These are phyloP conservation scores for Hanleya hanleyi DNA, from an alignment of 2,888 invertebrate species.

Conservation along the genomic window DNA sequence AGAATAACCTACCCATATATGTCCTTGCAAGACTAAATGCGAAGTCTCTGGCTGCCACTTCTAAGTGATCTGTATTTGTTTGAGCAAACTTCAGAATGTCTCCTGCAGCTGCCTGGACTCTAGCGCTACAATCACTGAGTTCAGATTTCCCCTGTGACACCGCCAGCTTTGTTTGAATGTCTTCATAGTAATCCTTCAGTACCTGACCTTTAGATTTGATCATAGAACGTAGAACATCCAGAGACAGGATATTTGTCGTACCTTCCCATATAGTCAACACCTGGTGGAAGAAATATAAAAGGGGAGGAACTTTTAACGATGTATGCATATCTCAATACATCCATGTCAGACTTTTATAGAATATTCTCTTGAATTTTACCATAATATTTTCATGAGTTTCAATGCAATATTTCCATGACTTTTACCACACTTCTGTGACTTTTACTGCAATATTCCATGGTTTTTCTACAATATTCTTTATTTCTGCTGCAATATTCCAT, in stretches of 20 bases:
- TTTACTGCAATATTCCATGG: too few species aligned
- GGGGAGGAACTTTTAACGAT: background rate
- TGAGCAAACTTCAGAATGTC: conserved; percentile 43
- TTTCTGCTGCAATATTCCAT: too few species aligned
- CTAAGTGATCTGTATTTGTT: conserved; percentile 55
- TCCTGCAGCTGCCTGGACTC: conserved; percentile 46
- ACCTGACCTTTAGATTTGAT: conserved; percentile 74
- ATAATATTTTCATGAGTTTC: background rate
- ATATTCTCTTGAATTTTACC: too few species aligned
- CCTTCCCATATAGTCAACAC: conserved; percentile 79
- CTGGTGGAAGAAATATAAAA: conserved; percentile 51
- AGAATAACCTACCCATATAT: conserved; percentile 71
- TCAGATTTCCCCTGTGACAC: conserved; percentile 23
- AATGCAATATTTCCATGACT: background rate
- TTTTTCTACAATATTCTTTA: too few species aligned
- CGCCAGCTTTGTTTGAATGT: conserved; percentile 56
- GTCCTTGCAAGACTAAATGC: conserved; percentile 74
- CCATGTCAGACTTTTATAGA: too few species aligned
- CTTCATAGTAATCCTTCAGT: conserved; percentile 66
- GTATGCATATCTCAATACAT: too few species aligned
- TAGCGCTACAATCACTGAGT: conserved; percentile 41
- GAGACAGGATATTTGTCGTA: conserved; percentile 77
- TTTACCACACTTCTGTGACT: background rate
- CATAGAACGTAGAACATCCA: conserved; percentile 76
- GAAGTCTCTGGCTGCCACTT: conserved; percentile 75